phyloP scores from a whole-genome alignment of 1,140 invertebrate species.

The Platyura marginata region DNA sequence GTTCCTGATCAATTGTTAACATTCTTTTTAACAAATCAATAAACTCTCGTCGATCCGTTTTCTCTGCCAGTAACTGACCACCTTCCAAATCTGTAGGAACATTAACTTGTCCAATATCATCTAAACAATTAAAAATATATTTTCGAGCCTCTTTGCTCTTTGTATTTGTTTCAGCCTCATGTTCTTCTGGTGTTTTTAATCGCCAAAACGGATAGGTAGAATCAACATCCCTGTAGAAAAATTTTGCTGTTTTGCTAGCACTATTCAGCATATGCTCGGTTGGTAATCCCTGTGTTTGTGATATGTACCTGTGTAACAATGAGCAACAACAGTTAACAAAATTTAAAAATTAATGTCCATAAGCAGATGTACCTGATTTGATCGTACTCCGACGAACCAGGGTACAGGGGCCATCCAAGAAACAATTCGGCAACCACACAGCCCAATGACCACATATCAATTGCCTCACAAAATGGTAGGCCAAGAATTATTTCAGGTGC shows the following conservation, averaged over 20 bases:
- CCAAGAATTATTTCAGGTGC: constrained; percentile 98
- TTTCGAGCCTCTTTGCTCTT: constrained; percentile 99
- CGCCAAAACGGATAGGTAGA: constrained; percentile 96
- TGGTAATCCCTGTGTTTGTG: constrained; percentile 63
- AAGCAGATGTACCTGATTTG: constrained; percentile 93
- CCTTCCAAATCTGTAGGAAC: constrained; percentile 93
- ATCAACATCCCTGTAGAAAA: constrained; percentile 94
- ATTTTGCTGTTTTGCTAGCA: constrained; percentile 95
- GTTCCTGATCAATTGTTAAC: constrained; percentile 95
- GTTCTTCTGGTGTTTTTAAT: constrained; percentile 94
- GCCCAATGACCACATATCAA: constrained; percentile 99
- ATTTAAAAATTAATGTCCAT: not conserved
- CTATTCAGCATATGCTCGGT: constrained; percentile 98
- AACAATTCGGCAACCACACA: constrained; percentile 99
- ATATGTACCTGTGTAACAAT: constrained; percentile 34
- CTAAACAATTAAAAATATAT: constrained; percentile 98
- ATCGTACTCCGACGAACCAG: constrained; percentile 98
- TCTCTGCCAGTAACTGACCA: constrained; percentile 85
- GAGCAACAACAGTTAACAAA: not conserved
- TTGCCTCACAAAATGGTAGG: constrained; percentile 96
- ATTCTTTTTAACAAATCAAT: constrained; percentile 93
- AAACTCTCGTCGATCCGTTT: constrained; percentile 88
- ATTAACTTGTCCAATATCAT: constrained; percentile 97
- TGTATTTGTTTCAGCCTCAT: constrained; percentile 92
- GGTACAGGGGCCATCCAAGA: constrained; percentile 98